phyloP scores from a whole-genome alignment of 2,888 invertebrate species.

The Ariolimax columbianus region DNA sequence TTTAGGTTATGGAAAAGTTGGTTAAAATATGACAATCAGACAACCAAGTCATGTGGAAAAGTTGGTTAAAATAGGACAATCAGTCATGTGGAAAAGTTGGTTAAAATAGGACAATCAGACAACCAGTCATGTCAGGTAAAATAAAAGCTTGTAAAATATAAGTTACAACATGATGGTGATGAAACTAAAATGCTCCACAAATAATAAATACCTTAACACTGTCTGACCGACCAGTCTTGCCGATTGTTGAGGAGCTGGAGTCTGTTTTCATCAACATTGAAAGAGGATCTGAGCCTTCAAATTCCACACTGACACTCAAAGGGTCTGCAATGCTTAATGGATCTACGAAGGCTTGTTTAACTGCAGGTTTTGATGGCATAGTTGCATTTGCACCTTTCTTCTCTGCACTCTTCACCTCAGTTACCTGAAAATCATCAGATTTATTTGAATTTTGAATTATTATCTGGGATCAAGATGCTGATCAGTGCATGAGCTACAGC shows the following conservation, averaged over 20 bases:
- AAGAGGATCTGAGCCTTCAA: slow-evolving; percentile 87
- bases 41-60: too few species aligned
- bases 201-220: slow-evolving; percentile 51
- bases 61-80: too few species aligned
- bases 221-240: slow-evolving; percentile 51
- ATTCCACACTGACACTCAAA: slow-evolving; percentile 77
- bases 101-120: too few species aligned
- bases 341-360: slow-evolving; percentile 55
- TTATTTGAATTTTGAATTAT: too few species aligned
- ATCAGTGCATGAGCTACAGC: too few species aligned
- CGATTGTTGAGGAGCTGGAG: slow-evolving; percentile 81
- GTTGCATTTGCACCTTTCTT: slow-evolving; percentile 55
- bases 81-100: too few species aligned
- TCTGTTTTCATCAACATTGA: slow-evolving; percentile 82
- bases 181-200: not conserved
- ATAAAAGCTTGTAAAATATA: not conserved
- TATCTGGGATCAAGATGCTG: too few species aligned
- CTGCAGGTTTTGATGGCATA: slow-evolving; percentile 41
- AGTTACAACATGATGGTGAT: not conserved
- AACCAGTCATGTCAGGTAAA: too few species aligned
- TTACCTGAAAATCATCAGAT: slow-evolving; percentile 64
- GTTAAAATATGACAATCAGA: too few species aligned
- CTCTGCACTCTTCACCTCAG: slow-evolving; percentile 69
- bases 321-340: slow-evolving; percentile 64
- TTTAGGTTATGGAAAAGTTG: too few species aligned